Evolutionary conservation across 2,888 invertebrate genomes (phyloP).

Genomic region (Conops quadrifasciatus): DNA sequence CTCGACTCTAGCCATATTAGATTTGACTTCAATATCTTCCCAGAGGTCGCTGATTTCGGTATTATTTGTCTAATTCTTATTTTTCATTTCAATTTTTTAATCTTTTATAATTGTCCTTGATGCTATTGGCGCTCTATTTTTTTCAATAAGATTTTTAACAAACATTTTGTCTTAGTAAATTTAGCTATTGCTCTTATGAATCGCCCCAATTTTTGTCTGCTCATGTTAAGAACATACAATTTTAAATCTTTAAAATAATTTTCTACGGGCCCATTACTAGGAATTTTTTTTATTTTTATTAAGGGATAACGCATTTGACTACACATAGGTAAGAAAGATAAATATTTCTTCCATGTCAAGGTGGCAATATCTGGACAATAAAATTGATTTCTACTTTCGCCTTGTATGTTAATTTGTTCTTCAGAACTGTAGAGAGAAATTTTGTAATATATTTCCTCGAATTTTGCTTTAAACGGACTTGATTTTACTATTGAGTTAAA

Average conservation of each 20-base stretch:
- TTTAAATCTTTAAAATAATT: slow-evolving; percentile 5
- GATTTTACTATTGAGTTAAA: not conserved
- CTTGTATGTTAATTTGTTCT: no score
- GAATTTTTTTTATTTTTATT: not conserved
- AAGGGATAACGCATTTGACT: not conserved
- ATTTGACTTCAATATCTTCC: not conserved
- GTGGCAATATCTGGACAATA: not conserved
- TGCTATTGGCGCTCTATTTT: not conserved
- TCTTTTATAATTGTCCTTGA: not conserved
- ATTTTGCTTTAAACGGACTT: not conserved
- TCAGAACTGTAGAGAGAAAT: not conserved
- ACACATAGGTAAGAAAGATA: slow-evolving; percentile 12
- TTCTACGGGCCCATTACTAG: slow-evolving; percentile 1
- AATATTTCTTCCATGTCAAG: not conserved
- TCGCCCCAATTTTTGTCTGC: not conserved
- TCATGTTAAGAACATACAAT: not conserved
- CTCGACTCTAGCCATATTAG: not conserved
- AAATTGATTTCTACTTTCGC: not conserved
- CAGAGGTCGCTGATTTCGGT: not conserved
- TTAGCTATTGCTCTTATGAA: slow-evolving; percentile 3
- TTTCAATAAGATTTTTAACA: not conserved
- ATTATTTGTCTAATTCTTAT: not conserved
- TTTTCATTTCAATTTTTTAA: not conserved
- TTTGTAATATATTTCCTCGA: not conserved
- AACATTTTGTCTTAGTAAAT: not conserved